A percentile compares a stretch with the other conserved stretches of the same genome.
phyloP scores from a whole-genome alignment of 2,888 invertebrate species.

The Synergus itoensis region DNA sequence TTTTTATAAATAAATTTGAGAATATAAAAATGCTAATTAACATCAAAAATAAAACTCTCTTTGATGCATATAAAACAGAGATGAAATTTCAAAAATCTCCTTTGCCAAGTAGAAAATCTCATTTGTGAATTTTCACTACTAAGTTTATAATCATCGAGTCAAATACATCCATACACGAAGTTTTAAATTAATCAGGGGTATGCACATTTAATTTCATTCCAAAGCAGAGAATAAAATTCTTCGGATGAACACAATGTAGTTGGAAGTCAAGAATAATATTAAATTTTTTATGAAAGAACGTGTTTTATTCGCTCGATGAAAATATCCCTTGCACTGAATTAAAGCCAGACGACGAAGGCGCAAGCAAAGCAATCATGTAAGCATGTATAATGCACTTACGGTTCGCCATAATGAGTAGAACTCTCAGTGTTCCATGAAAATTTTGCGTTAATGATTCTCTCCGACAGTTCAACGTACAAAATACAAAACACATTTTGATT shows the following conservation, averaged over 20 bases:
- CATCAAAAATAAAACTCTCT: too few relatives aligned
- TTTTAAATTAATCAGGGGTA: too few relatives aligned
- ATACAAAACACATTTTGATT: background rate
- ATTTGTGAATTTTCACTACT: too few relatives aligned
- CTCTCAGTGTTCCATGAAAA: background rate
- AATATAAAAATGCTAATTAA: too few relatives aligned
- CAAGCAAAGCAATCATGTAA: conserved; percentile 31
- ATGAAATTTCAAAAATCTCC: too few relatives aligned
- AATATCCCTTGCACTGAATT: conserved; percentile 4
- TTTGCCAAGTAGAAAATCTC: too few relatives aligned
- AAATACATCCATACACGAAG: too few relatives aligned
- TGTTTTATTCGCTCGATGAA: conserved; percentile 11
- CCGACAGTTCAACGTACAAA: background rate
- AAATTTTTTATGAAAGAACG: conserved; percentile 20
- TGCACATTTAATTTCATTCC: background rate
- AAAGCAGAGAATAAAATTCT: background rate
- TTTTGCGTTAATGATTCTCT: conserved; percentile 30
- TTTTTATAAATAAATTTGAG: too few relatives aligned
- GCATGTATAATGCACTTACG: conserved; percentile 25
- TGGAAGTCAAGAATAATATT: conserved; percentile 23
- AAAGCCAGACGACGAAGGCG: background rate
- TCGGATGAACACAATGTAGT: background rate
- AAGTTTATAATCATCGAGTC: too few relatives aligned
- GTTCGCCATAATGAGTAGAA: conserved; percentile 30
- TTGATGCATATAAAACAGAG: too few relatives aligned